A percentile compares a stretch with the other conserved stretches of the same genome.
Conservation (phyloP, 2,113 vertebrate genomes). For the Thunnus thynnus region DNA sequence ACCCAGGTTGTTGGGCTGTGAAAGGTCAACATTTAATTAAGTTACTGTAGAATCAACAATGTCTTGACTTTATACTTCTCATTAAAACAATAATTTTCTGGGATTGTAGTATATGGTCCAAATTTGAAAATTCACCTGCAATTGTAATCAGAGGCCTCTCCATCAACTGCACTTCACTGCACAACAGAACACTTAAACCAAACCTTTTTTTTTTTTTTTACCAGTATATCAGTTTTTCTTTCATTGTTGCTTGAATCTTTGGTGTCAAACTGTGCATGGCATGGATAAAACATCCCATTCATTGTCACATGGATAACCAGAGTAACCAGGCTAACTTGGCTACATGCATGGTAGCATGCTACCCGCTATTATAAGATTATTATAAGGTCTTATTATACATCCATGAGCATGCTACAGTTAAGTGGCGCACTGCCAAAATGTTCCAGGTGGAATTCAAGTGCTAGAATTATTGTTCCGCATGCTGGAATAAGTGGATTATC, state of each 20-base stretch:
- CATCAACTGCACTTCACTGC: slow-evolving; percentile 17
- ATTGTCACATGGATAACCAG: background rate
- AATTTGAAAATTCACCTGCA: slow-evolving; percentile 24
- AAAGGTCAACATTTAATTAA: background rate
- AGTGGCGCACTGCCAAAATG: no score
- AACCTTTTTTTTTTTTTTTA: slow-evolving; percentile 1
- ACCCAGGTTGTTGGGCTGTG: no score
- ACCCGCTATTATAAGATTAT: no score
- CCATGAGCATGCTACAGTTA: no score
- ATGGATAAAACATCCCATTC: slow-evolving; percentile 17
- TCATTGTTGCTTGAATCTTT: slow-evolving; percentile 12
- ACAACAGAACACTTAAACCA: slow-evolving; percentile 24
- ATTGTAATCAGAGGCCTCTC: slow-evolving; percentile 47
- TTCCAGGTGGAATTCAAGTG: no score
- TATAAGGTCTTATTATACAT: no score
- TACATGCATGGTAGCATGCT: no score
- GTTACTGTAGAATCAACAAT: background rate
- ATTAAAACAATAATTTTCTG: slow-evolving; percentile 25
- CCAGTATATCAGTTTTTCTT: slow-evolving; percentile 11
- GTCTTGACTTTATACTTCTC: slow-evolving; percentile 2
- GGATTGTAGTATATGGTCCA: background rate
- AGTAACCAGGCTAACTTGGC: no score
- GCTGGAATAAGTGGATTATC: no score
- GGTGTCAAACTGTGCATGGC: background rate
- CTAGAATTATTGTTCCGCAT: no score